Evolutionary conservation across 2,888 invertebrate genomes (phyloP).

Genomic region (Pterobdella sp.): DNA sequence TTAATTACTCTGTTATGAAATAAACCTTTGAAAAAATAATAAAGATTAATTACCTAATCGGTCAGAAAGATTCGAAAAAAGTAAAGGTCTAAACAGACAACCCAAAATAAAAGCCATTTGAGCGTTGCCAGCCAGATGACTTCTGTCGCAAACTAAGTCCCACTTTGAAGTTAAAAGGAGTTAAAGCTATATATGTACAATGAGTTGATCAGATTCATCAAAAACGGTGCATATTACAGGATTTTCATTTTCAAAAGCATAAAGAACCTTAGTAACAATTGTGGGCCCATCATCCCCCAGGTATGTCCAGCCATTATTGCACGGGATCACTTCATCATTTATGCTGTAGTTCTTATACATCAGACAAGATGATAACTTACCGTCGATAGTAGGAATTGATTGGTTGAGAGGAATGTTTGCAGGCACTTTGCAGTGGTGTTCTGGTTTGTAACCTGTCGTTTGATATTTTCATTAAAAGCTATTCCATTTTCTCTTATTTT

Average conservation of each 20-base stretch:
- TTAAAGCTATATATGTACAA: too few species aligned
- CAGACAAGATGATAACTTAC: conserved; percentile 20
- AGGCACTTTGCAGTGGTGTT: conserved; percentile 31
- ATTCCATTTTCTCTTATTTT: too few species aligned
- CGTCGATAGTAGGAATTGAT: conserved; percentile 30
- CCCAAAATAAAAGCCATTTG: conserved; percentile 40
- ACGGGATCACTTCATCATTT: conserved; percentile 28
- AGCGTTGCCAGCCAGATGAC: conserved; percentile 37
- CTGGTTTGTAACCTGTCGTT: conserved; percentile 30
- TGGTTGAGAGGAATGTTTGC: conserved; percentile 18
- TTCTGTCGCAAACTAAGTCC: conserved; percentile 40
- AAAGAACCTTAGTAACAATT: conserved; percentile 36
- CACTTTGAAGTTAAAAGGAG: too few species aligned
- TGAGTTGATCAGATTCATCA: too few species aligned
- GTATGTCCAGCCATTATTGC: conserved; percentile 36
- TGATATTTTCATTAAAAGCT: too few species aligned
- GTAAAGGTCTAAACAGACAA: conserved; percentile 39
- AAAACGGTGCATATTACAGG: too few species aligned
- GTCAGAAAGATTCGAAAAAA: conserved; percentile 39
- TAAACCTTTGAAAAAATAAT: too few species aligned
- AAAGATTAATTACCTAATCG: too few species aligned
- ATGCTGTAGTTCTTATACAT: conserved; percentile 32
- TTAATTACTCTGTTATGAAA: too few species aligned
- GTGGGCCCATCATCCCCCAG: conserved; percentile 35
- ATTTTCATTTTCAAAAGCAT: too few species aligned